Evolutionary conservation across 2,797 vertebrate species (phyloP).

Genomic region (Gallinago solitaria): DNA sequence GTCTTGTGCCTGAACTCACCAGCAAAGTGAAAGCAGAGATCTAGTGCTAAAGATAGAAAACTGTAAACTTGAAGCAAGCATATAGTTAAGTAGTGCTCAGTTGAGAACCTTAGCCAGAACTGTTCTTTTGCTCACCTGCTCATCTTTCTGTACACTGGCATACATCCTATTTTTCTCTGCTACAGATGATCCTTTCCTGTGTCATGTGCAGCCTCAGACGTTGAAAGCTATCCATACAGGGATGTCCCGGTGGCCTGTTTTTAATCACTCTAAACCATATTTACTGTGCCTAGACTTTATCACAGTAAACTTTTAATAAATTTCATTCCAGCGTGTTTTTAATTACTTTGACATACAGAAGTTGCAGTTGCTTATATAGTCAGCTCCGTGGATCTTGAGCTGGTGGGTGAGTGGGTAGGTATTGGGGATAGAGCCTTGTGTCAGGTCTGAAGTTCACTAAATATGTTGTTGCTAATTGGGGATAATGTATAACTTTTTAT

Average conservation of each 20-base stretch:
- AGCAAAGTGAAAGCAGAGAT: slow-evolving; percentile 73
- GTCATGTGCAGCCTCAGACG: slow-evolving; percentile 6
- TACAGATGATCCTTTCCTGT: slow-evolving; percentile 1
- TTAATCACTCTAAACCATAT: slow-evolving; percentile 24
- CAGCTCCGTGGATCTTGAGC: slow-evolving; percentile 49
- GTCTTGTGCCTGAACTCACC: slow-evolving; percentile 82
- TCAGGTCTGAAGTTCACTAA: slow-evolving; percentile 65
- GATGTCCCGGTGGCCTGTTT: slow-evolving; percentile 4
- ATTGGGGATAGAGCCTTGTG: slow-evolving; percentile 50
- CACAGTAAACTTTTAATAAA: slow-evolving; percentile 45
- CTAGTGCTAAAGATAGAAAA: slow-evolving; percentile 40
- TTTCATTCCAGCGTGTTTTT: slow-evolving; percentile 59
- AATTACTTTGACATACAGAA: slow-evolving; percentile 45
- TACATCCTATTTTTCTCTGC: slow-evolving; percentile 10
- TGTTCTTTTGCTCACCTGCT: not conserved
- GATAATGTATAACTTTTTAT: slow-evolving; percentile 86
- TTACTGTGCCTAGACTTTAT: slow-evolving; percentile 32
- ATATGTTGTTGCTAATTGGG: slow-evolving; percentile 75
- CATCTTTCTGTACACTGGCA: not conserved
- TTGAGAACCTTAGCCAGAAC: not conserved
- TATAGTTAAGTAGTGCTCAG: not conserved
- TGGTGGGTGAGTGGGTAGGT: slow-evolving; percentile 68
- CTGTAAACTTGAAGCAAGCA: slow-evolving; percentile 48
- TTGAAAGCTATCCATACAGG: not conserved
- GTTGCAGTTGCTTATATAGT: slow-evolving; percentile 50